phyloP scores from a whole-genome alignment of 2,797 vertebrate species.

The Darevskia nairensis region DNA sequence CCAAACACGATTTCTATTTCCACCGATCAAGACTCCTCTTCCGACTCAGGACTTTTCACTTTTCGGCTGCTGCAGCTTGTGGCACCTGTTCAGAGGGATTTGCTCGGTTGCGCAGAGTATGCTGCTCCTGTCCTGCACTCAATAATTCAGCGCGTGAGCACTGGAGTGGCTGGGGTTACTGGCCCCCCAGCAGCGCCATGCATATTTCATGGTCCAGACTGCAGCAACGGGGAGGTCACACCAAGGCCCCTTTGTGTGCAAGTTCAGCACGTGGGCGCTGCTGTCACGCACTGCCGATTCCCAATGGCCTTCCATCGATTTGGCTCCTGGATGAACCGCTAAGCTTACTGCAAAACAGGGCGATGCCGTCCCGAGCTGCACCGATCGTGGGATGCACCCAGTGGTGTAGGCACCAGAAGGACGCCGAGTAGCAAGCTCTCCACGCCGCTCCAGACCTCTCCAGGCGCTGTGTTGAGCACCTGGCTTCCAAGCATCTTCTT shows the following conservation, averaged over 20 bases:
- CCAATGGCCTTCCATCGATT: not conserved
- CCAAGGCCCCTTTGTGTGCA: not conserved
- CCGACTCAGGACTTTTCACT: not conserved
- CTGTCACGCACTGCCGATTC: not conserved
- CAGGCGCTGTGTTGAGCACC: too few relatives aligned
- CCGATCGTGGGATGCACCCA: not conserved
- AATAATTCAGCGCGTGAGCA: slow-evolving; percentile 37
- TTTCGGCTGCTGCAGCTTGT: too few relatives aligned
- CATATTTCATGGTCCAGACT: slow-evolving; percentile 30
- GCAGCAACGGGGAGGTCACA: not conserved
- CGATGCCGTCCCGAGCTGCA: not conserved
- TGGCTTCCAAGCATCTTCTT: not conserved
- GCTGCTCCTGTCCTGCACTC: fast-evolving
- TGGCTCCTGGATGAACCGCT: not conserved
- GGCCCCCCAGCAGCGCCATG: slow-evolving; percentile 3
- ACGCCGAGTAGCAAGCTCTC: not conserved
- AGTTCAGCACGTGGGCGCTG: not conserved
- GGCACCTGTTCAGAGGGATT: too few relatives aligned
- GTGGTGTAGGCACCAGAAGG: not conserved
- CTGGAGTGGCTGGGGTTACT: slow-evolving; percentile 29
- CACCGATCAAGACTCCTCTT: too few relatives aligned
- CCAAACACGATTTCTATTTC: not conserved
- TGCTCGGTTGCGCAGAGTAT: fast-evolving
- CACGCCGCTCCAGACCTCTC: not conserved
- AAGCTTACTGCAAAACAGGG: not conserved